Evolutionary conservation across 2,113 vertebrate species (phyloP), one percentile per base, ranked within the genome.

Genomic region (Toxostoma redivivum): DNA sequence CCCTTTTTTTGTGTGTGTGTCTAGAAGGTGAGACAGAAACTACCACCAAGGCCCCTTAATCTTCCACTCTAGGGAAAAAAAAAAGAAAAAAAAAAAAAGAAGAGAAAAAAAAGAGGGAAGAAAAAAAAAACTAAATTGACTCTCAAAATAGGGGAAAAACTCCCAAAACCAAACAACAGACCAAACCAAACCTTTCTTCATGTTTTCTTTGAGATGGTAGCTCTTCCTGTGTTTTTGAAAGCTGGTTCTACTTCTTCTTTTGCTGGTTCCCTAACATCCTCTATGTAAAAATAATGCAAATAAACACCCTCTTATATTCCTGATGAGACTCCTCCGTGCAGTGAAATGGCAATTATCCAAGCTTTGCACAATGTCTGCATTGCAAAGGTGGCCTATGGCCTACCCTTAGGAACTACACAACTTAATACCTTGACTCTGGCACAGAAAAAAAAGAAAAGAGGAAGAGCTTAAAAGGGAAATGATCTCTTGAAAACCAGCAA

Each of bases 201-300:
- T 37, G 25, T 83, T 92, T 86, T 74, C 15, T 90, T 82, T 87
- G 47, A 88, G 58, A 79, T 21, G 7, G 16, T 25, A 88, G 67
- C 7, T 80, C 76, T 85, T 91, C 61, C 78, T 82, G 57, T 23
- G 45, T 82, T 81, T 70, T 69, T 92, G 76, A 78, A 94, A 96
- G 76, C 94, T 92, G 78, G 86, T 95, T 95, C 70, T 92, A 21
- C 85, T 85, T 48, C 90, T 88, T 90, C 77, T 84, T 90, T 92
- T 92, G 42, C 47, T 0, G 7, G 66, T 91, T 90, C 66, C 54
- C 38, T 86, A 92, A 82, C 58, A 95, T 87, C n/a, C 56, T 94
- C 38, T 58, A 86, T 83, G 81, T 71, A 95, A 96, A 96, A 94
- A 77, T 77, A 83, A 96, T 93, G 89, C 85, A 94, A 95, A 96